These are phyloP conservation scores for Enteromius paludinosus DNA, from an alignment of 2,797 vertebrate species.

Conservation along the genomic window DNA sequence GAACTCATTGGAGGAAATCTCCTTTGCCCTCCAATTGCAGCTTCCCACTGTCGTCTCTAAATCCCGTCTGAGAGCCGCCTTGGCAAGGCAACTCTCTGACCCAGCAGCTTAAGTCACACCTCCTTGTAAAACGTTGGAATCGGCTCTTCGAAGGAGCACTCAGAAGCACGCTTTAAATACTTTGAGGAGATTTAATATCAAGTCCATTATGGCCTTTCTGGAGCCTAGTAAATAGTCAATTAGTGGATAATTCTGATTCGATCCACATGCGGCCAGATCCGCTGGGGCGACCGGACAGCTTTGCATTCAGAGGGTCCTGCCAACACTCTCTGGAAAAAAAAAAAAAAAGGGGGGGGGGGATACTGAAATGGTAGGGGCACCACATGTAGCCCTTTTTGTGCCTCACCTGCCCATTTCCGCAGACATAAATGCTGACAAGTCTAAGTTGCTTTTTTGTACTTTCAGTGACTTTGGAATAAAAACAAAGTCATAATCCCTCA, in stretches of 20 bases:
- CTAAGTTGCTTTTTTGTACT: conserved; percentile 4
- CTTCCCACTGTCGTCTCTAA: conserved; percentile 83
- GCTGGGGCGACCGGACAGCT: conserved; percentile 52
- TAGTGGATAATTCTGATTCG: conserved; percentile 97
- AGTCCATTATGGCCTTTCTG: conserved; percentile 94
- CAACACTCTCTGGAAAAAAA: conserved; percentile 38
- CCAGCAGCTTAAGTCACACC: conserved; percentile 88
- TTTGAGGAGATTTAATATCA: conserved; percentile 95
- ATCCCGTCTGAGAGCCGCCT: conserved; percentile 81
- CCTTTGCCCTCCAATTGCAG: conserved; percentile 79
- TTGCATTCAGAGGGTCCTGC: conserved; percentile 40
- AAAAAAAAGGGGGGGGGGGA: conserved; percentile 16
- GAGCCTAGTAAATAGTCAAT: conserved; percentile 98
- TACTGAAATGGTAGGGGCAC: conserved; percentile 19
- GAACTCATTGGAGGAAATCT: conserved; percentile 86
- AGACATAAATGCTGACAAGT: conserved; percentile 10
- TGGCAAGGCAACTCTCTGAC: conserved; percentile 78
- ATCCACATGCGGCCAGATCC: conserved; percentile 95
- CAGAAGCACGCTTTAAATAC: conserved; percentile 94
- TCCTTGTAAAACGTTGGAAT: conserved; percentile 88
- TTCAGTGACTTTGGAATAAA: not conserved
- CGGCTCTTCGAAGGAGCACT: conserved; percentile 83
- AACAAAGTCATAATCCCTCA: not conserved
- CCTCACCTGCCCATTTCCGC: conserved; percentile 12
- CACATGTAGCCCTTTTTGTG: conserved; percentile 2